These are phyloP conservation scores for Schrankia costaestrigalis DNA, from an alignment of 2,888 invertebrate genomes.

Conservation along the genomic window DNA sequence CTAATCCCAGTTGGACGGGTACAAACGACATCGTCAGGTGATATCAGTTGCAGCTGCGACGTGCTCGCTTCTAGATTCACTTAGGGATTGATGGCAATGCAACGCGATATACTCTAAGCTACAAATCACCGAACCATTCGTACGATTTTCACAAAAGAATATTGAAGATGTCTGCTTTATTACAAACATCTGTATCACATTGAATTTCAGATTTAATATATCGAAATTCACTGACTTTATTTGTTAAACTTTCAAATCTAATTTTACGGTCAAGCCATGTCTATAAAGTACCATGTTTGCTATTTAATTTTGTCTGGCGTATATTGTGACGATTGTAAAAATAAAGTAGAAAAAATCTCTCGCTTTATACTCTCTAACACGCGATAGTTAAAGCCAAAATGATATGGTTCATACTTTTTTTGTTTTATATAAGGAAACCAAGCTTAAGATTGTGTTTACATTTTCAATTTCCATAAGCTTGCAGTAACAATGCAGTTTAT, in stretches of 20 bases:
- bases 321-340: conserved; percentile 19
- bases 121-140: conserved; percentile 48
- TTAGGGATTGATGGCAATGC: conserved; percentile 67
- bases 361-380: conserved; percentile 23
- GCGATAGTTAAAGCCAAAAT: conserved; percentile 26
- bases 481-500: conserved; percentile 13
- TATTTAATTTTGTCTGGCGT: conserved; percentile 24
- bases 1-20: conserved; percentile 57
- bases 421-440: conserved; percentile 10
- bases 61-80: conserved; percentile 56
- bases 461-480: conserved; percentile 20
- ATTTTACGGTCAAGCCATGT: conserved; percentile 13
- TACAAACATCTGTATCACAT: conserved; percentile 19
- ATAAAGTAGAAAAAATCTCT: conserved; percentile 18
- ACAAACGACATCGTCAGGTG: conserved; percentile 71
- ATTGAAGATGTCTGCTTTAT: conserved; percentile 29
- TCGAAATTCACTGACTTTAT: no score
- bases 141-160: conserved; percentile 34
- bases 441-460: conserved; percentile 14
- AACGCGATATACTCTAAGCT: conserved; percentile 49
- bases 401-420: conserved; percentile 17
- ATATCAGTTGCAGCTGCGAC: conserved; percentile 65
- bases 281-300: conserved; percentile 8
- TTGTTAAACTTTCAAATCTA: conserved; percentile 5
- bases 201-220: conserved; percentile 11